phyloP scores from a whole-genome alignment of 2,888 invertebrate species.

The Lacanobia wlatinum region DNA sequence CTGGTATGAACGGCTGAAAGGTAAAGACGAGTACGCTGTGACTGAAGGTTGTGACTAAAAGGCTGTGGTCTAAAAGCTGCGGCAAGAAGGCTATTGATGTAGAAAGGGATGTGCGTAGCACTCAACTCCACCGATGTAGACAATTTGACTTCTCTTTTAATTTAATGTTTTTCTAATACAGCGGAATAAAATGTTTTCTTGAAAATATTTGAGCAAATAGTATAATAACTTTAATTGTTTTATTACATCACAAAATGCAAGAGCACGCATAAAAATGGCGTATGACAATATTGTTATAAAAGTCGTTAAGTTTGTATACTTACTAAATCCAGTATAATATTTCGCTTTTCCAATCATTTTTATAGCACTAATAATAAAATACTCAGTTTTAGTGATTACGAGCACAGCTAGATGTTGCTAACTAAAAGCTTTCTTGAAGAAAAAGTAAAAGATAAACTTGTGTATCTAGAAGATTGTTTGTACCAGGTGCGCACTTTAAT shows the following conservation, averaged over 20 bases:
- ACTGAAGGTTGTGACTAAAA: not conserved
- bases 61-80: not conserved
- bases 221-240: too few species aligned
- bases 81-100: constrained; percentile 76
- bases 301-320: not conserved
- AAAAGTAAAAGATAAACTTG: constrained; percentile 70
- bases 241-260: too few species aligned
- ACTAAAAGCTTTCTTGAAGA: constrained; percentile 15
- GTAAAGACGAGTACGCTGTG: not conserved
- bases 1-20: not conserved
- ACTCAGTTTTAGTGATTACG: too few species aligned
- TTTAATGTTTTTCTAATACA: too few species aligned
- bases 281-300: not conserved
- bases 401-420: constrained; percentile 1
- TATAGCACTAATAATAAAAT: not conserved
- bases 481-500: constrained; percentile 72
- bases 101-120: constrained; percentile 85
- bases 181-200: too few species aligned
- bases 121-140: constrained; percentile 86
- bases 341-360: not conserved
- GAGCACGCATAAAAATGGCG: too few species aligned
- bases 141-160: constrained; percentile 85
- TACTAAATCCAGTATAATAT: not conserved
- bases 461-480: constrained; percentile 61
- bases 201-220: too few species aligned